A percentile compares a stretch with the other conserved stretches of the same genome.
Conservation (phyloP, 2,888 invertebrate genomes). For the Lottia gigantea region DNA sequence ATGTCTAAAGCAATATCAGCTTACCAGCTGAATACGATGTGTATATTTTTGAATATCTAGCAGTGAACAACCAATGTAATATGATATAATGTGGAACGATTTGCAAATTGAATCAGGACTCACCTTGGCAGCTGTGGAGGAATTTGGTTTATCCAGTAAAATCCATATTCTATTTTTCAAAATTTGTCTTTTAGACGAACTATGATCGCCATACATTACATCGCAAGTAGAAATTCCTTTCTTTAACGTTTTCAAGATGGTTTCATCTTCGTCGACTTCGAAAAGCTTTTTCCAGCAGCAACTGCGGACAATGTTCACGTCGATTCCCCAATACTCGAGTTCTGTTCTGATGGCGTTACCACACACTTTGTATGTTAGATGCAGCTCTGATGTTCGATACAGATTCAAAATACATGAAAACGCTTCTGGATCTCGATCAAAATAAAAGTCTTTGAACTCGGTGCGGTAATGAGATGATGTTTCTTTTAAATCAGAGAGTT, state of each 20-base stretch:
- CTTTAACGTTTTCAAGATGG: constrained; percentile 10
- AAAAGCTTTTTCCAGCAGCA: constrained; percentile 36
- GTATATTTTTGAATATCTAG: no score
- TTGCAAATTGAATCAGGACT: background rate
- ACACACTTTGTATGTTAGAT: constrained; percentile 38
- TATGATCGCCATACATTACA: background rate
- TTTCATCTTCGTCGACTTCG: constrained; percentile 17
- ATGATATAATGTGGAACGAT: no score
- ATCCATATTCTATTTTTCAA: constrained; percentile 15
- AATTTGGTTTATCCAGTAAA: constrained; percentile 22
- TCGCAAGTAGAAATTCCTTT: constrained; percentile 10
- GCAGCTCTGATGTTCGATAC: constrained; percentile 37
- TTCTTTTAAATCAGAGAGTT: constrained; percentile 7
- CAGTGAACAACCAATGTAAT: no score
- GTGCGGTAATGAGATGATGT: constrained; percentile 10
- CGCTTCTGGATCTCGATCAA: constrained; percentile 38
- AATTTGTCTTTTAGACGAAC: background rate
- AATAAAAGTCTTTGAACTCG: constrained; percentile 28
- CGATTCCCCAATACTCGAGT: constrained; percentile 37
- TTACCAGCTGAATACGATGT: no score
- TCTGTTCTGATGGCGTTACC: constrained; percentile 40
- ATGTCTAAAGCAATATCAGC: no score
- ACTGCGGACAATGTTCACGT: constrained; percentile 32
- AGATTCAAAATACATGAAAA: constrained; percentile 39
- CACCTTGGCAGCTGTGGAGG: constrained; percentile 23